Evolutionary conservation across 2,797 vertebrate species (phyloP).

Genomic region (Danio jaintianensis): DNA sequence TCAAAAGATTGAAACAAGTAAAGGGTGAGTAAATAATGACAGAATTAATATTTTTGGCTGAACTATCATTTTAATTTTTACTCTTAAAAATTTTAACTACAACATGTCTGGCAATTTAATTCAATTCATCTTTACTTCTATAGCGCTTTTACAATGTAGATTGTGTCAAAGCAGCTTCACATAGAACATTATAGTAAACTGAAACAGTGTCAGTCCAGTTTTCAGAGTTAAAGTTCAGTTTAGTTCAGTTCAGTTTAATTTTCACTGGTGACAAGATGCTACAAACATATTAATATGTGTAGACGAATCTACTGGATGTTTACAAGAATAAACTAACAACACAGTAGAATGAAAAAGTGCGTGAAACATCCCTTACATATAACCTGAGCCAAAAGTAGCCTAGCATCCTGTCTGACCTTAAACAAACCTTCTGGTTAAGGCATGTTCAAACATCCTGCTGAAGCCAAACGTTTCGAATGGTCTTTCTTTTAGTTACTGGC

Average conservation of each 20-base stretch:
- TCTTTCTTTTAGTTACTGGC: neutral
- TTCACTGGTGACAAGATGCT: no score
- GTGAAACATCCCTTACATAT: neutral
- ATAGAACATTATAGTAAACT: no score
- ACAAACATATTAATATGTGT: neutral
- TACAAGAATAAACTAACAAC: neutral
- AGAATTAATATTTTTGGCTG: neutral
- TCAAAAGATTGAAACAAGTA: no score
- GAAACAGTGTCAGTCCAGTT: no score
- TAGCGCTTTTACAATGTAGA: no score
- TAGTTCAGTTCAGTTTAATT: no score
- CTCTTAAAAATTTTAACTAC: neutral
- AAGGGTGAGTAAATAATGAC: neutral
- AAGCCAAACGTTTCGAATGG: neutral
- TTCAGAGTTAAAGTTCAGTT: no score
- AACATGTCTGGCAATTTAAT: neutral
- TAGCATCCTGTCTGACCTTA: neutral
- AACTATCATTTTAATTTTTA: neutral
- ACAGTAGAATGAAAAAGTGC: neutral
- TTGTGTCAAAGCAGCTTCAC: no score
- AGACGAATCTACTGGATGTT: neutral
- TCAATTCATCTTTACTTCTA: no score
- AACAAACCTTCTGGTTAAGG: neutral
- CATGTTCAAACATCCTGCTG: conserved; percentile 7
- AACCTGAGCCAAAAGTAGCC: neutral